Conservation (phyloP, 2,113 vertebrate genomes). For the Bambusicola thoracicus region DNA sequence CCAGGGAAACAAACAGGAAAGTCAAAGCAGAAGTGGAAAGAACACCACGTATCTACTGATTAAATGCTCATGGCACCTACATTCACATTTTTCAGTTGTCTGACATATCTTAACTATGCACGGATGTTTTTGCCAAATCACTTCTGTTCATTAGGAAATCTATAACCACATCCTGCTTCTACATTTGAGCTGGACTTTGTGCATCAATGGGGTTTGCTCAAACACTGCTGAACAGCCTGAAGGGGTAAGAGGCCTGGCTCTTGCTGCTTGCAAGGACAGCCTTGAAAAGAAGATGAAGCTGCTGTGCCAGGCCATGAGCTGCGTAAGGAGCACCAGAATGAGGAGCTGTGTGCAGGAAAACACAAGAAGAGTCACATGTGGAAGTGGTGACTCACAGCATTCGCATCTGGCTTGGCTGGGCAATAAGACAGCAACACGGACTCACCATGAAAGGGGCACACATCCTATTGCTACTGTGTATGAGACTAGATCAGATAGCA, state of each 20-base stretch:
- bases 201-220: not conserved
- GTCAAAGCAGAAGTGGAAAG: not conserved
- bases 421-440: not conserved
- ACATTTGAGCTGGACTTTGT: not conserved
- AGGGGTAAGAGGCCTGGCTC: not conserved
- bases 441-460: not conserved
- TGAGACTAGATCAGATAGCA: not conserved
- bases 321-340: not conserved
- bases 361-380: not conserved
- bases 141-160: not conserved
- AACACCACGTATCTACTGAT: not conserved
- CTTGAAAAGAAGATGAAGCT: not conserved
- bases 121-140: not conserved
- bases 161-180: not conserved
- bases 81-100: not conserved
- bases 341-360: not conserved
- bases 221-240: not conserved
- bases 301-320: rapidly evolving
- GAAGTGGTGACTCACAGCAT: not conserved
- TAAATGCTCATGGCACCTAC: not conserved
- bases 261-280: not conserved
- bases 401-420: not conserved
- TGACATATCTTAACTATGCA: not conserved
- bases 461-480: not conserved
- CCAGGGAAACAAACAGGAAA: not conserved